phyloP scores from a whole-genome alignment of 2,113 vertebrate species.

The Pachyramphus minor region DNA sequence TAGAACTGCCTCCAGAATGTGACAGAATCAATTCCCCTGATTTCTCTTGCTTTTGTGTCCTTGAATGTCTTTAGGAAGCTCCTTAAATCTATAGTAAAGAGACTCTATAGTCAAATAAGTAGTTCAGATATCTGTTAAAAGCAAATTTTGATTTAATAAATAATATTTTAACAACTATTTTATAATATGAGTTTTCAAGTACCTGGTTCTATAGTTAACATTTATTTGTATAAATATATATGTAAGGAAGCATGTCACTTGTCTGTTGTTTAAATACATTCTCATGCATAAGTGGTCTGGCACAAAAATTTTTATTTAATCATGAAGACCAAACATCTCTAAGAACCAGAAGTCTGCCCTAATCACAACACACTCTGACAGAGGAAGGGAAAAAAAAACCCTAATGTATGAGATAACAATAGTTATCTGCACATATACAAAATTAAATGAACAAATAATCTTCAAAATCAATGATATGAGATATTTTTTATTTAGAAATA shows the following conservation, averaged over 20 bases:
- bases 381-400: background rate
- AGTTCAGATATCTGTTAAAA: background rate
- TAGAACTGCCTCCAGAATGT: background rate
- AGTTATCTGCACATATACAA: background rate
- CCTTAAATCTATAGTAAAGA: background rate
- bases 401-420: background rate
- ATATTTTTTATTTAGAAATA: background rate
- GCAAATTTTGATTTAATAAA: background rate
- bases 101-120: background rate
- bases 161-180: background rate
- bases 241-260: background rate
- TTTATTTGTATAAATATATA: too few relatives aligned
- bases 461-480: background rate
- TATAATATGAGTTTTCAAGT: background rate
- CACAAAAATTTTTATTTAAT: background rate
- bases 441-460: background rate
- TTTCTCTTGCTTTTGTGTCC: background rate
- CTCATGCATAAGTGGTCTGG: background rate
- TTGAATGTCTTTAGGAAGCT: background rate
- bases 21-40: background rate
- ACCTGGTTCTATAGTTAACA: background rate
- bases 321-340: background rate
- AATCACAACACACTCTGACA: background rate
- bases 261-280: background rate
- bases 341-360: background rate